Evolutionary conservation across 2,797 vertebrate genomes (phyloP), one percentile per base, ranked within the genome.

Genomic region (Telmatherina bonti): DNA sequence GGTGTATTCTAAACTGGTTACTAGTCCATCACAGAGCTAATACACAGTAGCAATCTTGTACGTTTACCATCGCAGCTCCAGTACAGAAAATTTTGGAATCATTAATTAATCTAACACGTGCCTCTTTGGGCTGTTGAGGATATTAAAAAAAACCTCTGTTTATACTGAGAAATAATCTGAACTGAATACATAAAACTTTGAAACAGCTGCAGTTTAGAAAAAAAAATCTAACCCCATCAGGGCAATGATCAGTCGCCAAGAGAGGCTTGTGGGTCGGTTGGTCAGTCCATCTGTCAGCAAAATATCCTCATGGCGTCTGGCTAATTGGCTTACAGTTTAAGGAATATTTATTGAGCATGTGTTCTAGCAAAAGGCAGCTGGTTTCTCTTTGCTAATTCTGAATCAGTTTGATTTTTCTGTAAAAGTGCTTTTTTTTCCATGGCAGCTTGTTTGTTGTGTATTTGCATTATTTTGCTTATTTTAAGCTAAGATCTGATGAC

Each of bases 361-460:
- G 63, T 33, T 69, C 20, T 16, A 6, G 29, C 11, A 68, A 41
- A 65, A 58, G n/a, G 31, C 54, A 72, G 61, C 35, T 77, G 78
- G 45, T 80, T 82, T 79, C 20, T 81, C 31, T 33, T 30, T 29
- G 51, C 26, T 61, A 52, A 67, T 51, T 35, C 70, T 81, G 51
- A 77, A 67, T 81, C n/a, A n/a, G n/a, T n/a, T n/a, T n/a, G n/a
- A n/a, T n/a, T n/a, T n/a, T n/a, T n/a, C n/a, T n/a, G 20, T 29
- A 35, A 26, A 41, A 31, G 22, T 27, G 10, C 31, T 36, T 38
- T 4, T 29, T 70, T 30, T 66, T 24, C 8, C 5, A 27, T 26
- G 12, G 20, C 20, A 47, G 67, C 18, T 27, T 58, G 47, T 57
- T 31, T 1, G 6, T 11, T 20, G 5, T 58, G 61, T 38, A 16